A percentile compares a stretch with the other conserved stretches of the same genome.
phyloP scores from a whole-genome alignment of 2,888 invertebrate genomes.

The Chironomus tentans region DNA sequence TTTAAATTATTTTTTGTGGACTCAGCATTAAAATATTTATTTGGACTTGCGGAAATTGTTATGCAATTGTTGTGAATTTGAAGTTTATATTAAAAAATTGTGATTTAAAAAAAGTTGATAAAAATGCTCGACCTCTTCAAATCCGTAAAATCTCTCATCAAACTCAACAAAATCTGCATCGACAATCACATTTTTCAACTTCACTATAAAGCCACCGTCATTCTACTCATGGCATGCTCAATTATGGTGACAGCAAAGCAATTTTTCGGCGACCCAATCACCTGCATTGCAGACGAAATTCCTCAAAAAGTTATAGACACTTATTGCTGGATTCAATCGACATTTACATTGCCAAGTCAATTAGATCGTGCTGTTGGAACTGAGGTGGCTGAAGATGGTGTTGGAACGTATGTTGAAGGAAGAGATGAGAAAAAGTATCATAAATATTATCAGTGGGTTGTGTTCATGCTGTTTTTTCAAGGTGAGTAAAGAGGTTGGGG shows the following conservation, averaged over 20 bases:
- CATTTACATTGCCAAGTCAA: conserved; percentile 81
- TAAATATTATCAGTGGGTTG: conserved; percentile 76
- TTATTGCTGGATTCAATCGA: conserved; percentile 88
- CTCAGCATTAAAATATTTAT: too few species aligned
- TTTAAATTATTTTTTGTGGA: too few species aligned
- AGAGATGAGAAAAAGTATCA: conserved; percentile 80
- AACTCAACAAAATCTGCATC: conserved; percentile 84
- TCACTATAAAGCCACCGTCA: conserved; percentile 88
- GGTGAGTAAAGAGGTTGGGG: not conserved
- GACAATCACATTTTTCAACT: conserved; percentile 90
- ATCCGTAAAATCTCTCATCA: conserved; percentile 85
- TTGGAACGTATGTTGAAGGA: conserved; percentile 67
- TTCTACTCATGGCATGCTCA: conserved; percentile 84
- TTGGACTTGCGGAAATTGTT: too few species aligned
- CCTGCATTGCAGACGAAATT: conserved; percentile 87
- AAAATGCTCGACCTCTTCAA: conserved; percentile 92
- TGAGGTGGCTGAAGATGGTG: conserved; percentile 76
- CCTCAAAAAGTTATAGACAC: conserved; percentile 84
- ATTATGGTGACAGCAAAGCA: conserved; percentile 87
- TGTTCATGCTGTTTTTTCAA: conserved; percentile 21
- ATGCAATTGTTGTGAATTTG: too few species aligned
- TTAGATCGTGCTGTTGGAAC: conserved; percentile 66
- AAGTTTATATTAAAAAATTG: too few species aligned
- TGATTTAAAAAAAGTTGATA: conserved; percentile 28
- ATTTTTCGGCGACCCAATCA: conserved; percentile 95